These are phyloP conservation scores for Thalassaphorura encarpata DNA, from an alignment of 1,140 invertebrate species.

Conservation along the genomic window DNA sequence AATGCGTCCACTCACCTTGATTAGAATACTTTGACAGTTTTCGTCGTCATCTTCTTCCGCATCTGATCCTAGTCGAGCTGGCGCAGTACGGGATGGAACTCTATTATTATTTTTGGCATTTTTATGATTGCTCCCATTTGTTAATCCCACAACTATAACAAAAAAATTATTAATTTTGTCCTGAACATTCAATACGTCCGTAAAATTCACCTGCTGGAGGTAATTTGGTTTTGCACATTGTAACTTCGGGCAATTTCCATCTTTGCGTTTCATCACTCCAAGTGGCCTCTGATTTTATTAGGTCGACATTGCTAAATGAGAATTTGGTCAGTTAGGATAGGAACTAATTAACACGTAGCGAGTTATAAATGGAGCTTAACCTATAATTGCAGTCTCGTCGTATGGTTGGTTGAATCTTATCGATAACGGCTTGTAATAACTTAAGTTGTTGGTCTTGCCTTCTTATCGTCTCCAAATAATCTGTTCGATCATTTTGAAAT, in stretches of 20 bases:
- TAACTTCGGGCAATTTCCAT: conserved; percentile 61
- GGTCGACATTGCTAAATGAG: conserved; percentile 49
- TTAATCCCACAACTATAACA: conserved; percentile 4
- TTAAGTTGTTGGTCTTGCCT: conserved; percentile 62
- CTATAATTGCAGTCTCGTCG: conserved; percentile 64
- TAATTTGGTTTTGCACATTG: conserved; percentile 52
- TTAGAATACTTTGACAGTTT: conserved; percentile 37
- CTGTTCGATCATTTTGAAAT: conserved; percentile 70
- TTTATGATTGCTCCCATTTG: conserved; percentile 5
- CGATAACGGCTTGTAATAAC: conserved; percentile 56
- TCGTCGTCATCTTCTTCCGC: conserved; percentile 36
- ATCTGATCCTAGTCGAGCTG: conserved; percentile 39
- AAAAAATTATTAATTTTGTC: too few species aligned
- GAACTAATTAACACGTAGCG: not conserved
- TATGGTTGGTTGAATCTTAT: conserved; percentile 58
- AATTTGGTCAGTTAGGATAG: not conserved
- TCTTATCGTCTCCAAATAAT: conserved; percentile 75
- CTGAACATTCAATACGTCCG: too few species aligned
- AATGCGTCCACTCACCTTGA: conserved; percentile 36
- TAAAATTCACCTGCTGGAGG: conserved; percentile 48
- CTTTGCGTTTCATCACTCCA: conserved; percentile 66
- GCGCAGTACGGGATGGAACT: conserved; percentile 40
- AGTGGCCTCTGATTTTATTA: conserved; percentile 54
- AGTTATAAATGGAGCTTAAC: conserved; percentile 34
- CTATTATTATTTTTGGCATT: conserved; percentile 32